Base-by-base conservation (phyloP, 2,888 invertebrate species). In the Eristalinus sepulchralis region DNA sequence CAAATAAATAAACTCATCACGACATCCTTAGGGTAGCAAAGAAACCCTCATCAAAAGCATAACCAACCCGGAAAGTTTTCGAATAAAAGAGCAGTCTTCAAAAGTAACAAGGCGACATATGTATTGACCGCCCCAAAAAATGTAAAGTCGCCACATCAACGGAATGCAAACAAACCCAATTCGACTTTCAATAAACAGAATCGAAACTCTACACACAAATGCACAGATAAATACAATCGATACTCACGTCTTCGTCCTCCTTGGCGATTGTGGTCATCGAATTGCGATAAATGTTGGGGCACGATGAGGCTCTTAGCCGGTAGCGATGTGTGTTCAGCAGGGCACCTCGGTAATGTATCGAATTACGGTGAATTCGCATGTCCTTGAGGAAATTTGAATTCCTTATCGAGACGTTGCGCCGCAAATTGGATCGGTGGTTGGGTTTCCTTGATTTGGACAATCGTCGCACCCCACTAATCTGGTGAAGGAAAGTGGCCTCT, bases 201-300 rank as follows among this genome's bases (percentile, higher is more conserved):
- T n/a, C n/a, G n/a, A n/a, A n/a, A n/a, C n/a, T 13, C 1, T 13
- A 39, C 39, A n/a, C 39, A 39, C 39, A 39, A n/a, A 4, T 13
- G 5, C n/a, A 59, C 24, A 24, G 13, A 4, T 5, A 20, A 27
- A 13, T 17, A 66, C 24, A 66, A 10, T 13, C 13, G 1, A 72
- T 33, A 91, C 92, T 93, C 92, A 97, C 97, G 94, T 96, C 96
- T 90, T 95, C 94, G 90, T 95, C 95, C 90, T 96, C 96, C 88
- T 95, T 95, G 64, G 95, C 95, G 70, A 97, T 94, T 2, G 97
- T 96, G 64, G 96, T 96, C 96, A 97, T 97, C n/a, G 97, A 97
- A 91, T 97, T 97, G 89, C 96, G 95, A 90, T 95, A 97, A 89
- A 98, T 97, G 92, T 98, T 96, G 0, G 98, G 98, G 91, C 98